Evolutionary conservation across 2,888 invertebrate species (phyloP).

Genomic region (Athetis lepigone): DNA sequence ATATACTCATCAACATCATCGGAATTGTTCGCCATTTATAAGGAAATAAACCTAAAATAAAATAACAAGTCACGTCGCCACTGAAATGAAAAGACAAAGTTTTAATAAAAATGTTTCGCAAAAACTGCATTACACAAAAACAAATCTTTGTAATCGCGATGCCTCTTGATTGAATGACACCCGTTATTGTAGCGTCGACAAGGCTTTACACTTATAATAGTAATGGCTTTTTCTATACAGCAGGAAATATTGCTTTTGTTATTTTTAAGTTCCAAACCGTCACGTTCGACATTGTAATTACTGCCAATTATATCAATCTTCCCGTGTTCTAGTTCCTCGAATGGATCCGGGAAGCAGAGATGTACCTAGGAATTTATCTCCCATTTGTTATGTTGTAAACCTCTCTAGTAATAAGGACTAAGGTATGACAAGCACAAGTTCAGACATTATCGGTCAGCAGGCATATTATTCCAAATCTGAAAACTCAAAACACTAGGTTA

Average conservation of each 20-base stretch:
- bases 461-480: too few relatives aligned
- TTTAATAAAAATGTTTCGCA: slow-evolving; percentile 50
- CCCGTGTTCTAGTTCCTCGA: neutral
- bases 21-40: slow-evolving; percentile 17
- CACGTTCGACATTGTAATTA: neutral
- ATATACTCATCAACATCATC: too few relatives aligned
- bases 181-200: slow-evolving; percentile 29
- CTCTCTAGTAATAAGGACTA: too few relatives aligned
- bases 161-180: slow-evolving; percentile 48
- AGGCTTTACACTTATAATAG: slow-evolving; percentile 34
- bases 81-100: slow-evolving; percentile 51
- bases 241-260: slow-evolving; percentile 22
- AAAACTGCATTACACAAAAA: slow-evolving; percentile 56
- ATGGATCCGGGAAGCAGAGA: too few relatives aligned
- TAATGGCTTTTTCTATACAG: slow-evolving; percentile 39
- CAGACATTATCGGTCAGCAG: too few relatives aligned
- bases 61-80: slow-evolving; percentile 33
- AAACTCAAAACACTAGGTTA: too few relatives aligned
- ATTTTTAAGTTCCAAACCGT: neutral
- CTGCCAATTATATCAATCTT: neutral
- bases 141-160: slow-evolving; percentile 37
- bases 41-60: slow-evolving; percentile 32
- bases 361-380: too few relatives aligned
- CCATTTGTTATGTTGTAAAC: too few relatives aligned
- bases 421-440: too few relatives aligned